These are phyloP conservation scores for Sorex maritimensis DNA, from an alignment of 2,797 vertebrate genomes.

Conservation along the genomic window DNA sequence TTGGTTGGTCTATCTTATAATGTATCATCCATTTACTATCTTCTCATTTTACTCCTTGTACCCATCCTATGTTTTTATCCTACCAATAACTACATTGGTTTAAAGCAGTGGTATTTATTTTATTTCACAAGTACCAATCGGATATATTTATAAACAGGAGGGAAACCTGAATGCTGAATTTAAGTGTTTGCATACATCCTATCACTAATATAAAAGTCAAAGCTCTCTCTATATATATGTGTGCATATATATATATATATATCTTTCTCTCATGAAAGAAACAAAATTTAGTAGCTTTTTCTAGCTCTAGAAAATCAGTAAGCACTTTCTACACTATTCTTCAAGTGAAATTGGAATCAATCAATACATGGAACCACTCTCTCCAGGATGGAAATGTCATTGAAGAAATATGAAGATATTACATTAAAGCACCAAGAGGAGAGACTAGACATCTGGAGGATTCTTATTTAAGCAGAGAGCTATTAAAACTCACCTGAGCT, in stretches of 20 bases:
- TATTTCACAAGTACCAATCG: not conserved
- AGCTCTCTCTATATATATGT: not conserved
- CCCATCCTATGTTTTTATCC: not conserved
- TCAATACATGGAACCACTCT: constrained; percentile 70
- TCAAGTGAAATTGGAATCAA: constrained; percentile 66
- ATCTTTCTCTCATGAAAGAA: constrained; percentile 38
- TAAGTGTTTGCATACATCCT: not conserved
- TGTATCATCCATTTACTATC: constrained; percentile 56
- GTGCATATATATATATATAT: not conserved
- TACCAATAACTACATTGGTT: constrained; percentile 11
- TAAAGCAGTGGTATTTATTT: constrained; percentile 27
- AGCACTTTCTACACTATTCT: constrained; percentile 71
- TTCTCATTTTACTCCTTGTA: constrained; percentile 14
- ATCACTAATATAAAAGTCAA: constrained; percentile 2
- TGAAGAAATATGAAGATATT: constrained; percentile 69
- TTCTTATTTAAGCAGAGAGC: constrained; percentile 68
- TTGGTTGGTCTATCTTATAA: constrained; percentile 41
- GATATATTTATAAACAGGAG: constrained; percentile 45
- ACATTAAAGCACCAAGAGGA: constrained; percentile 69
- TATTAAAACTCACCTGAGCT: constrained; percentile 82
- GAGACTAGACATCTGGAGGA: constrained; percentile 42
- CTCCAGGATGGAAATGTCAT: constrained; percentile 67
- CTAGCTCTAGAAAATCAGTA: constrained; percentile 59
- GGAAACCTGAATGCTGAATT: not conserved
- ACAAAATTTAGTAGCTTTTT: not conserved